phyloP scores from a whole-genome alignment of 2,113 vertebrate species.

The Cathartes aura region DNA sequence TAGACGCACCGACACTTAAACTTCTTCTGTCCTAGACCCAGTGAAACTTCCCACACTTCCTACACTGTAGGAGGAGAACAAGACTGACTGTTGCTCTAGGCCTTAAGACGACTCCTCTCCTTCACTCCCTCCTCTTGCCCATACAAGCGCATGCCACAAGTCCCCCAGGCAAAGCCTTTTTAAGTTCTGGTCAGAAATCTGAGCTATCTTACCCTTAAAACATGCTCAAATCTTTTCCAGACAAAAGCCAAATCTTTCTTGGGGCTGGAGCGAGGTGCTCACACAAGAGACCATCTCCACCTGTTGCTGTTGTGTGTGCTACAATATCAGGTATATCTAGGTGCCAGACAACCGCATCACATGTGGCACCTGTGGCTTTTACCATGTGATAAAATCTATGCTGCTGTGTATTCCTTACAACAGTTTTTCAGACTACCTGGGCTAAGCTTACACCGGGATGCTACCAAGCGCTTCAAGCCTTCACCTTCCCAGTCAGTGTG shows the following conservation, averaged over 20 bases:
- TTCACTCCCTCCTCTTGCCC: not conserved
- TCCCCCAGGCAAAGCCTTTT: not conserved
- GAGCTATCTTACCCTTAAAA: not conserved
- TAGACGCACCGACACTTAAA: not conserved
- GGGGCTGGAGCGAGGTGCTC: not conserved
- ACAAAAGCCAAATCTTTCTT: not conserved
- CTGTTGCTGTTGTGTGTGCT: not conserved
- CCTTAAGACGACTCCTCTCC: not conserved
- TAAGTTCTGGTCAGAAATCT: not conserved
- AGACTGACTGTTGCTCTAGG: not conserved
- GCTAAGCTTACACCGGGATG: not conserved
- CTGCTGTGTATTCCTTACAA: not conserved
- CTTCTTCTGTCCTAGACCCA: not conserved
- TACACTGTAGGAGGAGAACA: not conserved
- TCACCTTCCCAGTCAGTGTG: not conserved
- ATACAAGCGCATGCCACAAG: not conserved
- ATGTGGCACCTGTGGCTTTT: not conserved
- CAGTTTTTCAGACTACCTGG: not conserved
- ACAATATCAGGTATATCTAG: rapidly evolving
- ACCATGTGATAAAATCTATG: not conserved
- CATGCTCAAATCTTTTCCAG: not conserved
- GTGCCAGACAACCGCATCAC: not conserved
- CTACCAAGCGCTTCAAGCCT: not conserved
- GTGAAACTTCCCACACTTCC: not conserved
- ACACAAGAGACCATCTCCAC: not conserved